These are phyloP conservation scores for Luperina testacea DNA, from an alignment of 2,888 invertebrate species.

Conservation along the genomic window DNA sequence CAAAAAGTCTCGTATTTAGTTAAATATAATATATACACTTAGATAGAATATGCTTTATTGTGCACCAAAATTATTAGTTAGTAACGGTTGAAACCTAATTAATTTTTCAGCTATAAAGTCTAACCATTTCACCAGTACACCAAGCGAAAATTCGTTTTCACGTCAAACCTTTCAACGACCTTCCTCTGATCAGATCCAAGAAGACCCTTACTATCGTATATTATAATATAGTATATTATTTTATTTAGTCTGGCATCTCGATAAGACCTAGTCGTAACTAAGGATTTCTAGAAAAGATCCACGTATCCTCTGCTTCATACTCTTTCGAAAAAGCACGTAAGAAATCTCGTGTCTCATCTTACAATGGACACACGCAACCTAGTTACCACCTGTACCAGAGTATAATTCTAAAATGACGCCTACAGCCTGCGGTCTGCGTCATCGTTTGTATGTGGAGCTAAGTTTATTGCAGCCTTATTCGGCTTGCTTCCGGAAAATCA, in stretches of 20 bases:
- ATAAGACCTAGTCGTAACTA: neutral
- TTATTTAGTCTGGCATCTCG: neutral
- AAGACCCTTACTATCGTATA: neutral
- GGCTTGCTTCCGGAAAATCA: conserved; percentile 41
- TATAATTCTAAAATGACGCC: conserved; percentile 45
- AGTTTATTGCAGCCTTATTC: conserved; percentile 43
- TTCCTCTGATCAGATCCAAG: neutral
- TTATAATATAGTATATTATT: neutral
- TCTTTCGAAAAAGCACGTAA: neutral
- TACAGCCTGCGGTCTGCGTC: conserved; percentile 42
- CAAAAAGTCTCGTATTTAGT: neutral
- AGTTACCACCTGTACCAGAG: conserved; percentile 52
- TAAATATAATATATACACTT: too few relatives aligned
- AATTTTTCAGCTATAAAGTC: too few relatives aligned
- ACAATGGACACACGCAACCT: conserved; percentile 14
- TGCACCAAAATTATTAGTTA: too few relatives aligned
- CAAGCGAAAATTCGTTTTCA: neutral
- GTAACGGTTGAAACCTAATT: too few relatives aligned
- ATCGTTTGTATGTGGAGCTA: conserved; percentile 45
- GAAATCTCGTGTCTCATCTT: neutral
- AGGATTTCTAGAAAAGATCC: neutral
- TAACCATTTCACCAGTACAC: neutral
- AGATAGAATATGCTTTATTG: too few relatives aligned
- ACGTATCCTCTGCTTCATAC: neutral
- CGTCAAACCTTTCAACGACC: neutral